phyloP scores from a whole-genome alignment of 2,888 invertebrate species.

The Dicranocentrus wangi region DNA sequence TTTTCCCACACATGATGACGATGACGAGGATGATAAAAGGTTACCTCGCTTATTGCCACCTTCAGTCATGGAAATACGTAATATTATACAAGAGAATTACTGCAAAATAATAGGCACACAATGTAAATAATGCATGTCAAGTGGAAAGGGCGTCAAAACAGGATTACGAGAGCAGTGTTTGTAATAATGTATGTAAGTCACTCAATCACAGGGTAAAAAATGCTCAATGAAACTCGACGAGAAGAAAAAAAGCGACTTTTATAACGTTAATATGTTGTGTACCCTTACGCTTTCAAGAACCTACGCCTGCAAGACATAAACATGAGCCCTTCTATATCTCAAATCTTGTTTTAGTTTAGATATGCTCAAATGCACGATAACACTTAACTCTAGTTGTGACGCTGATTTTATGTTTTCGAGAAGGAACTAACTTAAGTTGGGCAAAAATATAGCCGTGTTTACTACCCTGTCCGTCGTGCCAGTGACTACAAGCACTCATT shows the following conservation, averaged over 20 bases:
- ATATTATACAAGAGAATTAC: not conserved
- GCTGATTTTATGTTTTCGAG: not conserved
- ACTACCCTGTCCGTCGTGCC: not conserved
- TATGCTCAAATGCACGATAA: conserved; percentile 25
- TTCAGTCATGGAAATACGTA: conserved; percentile 47
- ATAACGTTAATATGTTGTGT: not conserved
- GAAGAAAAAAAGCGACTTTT: conserved; percentile 7
- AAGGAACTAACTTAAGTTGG: not conserved
- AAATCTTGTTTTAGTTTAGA: conserved; percentile 20
- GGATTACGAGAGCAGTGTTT: conserved; percentile 42
- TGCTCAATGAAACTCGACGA: conserved; percentile 20
- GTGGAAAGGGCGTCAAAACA: conserved; percentile 47
- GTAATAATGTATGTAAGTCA: conserved; percentile 48
- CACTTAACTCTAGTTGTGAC: not conserved
- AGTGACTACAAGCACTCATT: not conserved
- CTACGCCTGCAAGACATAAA: not conserved
- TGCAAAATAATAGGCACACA: conserved; percentile 18
- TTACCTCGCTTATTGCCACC: conserved; percentile 48
- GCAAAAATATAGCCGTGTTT: not conserved
- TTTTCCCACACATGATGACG: conserved; percentile 54
- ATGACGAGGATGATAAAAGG: conserved; percentile 54
- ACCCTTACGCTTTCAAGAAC: not conserved
- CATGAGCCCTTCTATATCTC: not conserved
- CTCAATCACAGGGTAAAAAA: conserved; percentile 46
- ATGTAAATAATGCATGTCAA: conserved; percentile 56